phyloP scores from a whole-genome alignment of 2,888 invertebrate genomes.

The Pantelozetes paolii region DNA sequence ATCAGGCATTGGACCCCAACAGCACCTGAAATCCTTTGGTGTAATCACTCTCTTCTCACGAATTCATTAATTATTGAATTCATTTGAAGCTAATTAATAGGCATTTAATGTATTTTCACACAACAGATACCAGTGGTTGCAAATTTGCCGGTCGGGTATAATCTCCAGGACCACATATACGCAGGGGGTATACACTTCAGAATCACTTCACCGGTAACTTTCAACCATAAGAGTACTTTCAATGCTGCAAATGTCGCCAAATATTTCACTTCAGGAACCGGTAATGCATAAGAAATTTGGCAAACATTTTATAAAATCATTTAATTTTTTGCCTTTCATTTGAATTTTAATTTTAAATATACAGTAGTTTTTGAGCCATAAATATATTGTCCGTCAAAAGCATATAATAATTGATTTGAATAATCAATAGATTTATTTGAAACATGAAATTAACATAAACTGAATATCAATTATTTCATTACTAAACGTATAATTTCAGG shows the following conservation, averaged over 20 bases:
- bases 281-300: conserved; percentile 14
- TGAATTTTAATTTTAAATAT: too few relatives aligned
- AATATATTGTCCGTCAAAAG: neutral
- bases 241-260: conserved; percentile 46
- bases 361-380: neutral
- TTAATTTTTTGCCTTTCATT: too few relatives aligned
- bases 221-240: conserved; percentile 47
- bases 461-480: conserved; percentile 14
- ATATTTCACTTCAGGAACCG: conserved; percentile 46
- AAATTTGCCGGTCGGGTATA: conserved; percentile 75
- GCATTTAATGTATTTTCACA: neutral
- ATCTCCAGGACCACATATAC: conserved; percentile 83
- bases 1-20: conserved; percentile 77
- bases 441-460: conserved; percentile 18
- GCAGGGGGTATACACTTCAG: conserved; percentile 77
- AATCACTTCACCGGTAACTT: conserved; percentile 64
- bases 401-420: neutral
- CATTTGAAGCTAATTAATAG: neutral
- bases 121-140: conserved; percentile 67
- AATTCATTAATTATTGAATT: conserved; percentile 12
- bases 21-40: conserved; percentile 62
- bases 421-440: too few relatives aligned
- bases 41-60: conserved; percentile 45
- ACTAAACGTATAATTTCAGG: conserved; percentile 54
- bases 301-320: neutral